Evolutionary conservation across 1,140 invertebrate species (phyloP), one percentile per base, ranked within the genome.

Genomic region (Drosophila leontia): DNA sequence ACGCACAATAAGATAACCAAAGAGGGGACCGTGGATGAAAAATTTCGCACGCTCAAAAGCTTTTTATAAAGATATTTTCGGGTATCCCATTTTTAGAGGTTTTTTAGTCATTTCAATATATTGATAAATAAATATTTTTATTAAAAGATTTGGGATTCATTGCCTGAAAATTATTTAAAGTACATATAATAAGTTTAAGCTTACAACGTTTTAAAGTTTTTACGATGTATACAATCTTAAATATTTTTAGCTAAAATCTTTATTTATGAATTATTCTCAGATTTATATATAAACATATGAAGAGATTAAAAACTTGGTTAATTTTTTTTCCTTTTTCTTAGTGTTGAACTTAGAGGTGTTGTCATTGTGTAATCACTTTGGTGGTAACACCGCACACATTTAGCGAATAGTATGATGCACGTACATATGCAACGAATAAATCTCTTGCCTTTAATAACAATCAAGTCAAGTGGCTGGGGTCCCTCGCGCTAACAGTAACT

Each of bases 401-500:
- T 35, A 47, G 39, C 12, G 26, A 60, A 17, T 17, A 13, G 29
- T 32, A 48, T 34, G 59, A 68, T 64, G 29, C 60, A 70, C 45
- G 32, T 39, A 48, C 62, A 13, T 51, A 39, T 56, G 15, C 41
- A 48, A 19, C 64, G 29, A 17, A 35, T 69, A 37, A 62, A 44
- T 65, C 45, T 68, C 53, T 55, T 23, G 75, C 63, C 82, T 85
- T 82, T 84, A 84, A 84, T 85, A 80, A 75, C 82, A 84, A 85
- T 85, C 82, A 85, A 86, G 82, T 82, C 82, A 85, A 85, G 82
- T 86, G 82, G 78, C 75, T 82, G 75, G 57, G 74, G 68, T 63
- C 35, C 71, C 35, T 39, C 53, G 41, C 65, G 64, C 81, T 87
- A 87, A 87, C 82, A 72, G 82, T 82, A 79, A 86, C 83, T 87